A percentile compares a stretch with the other conserved stretches of the same genome.
Conservation (phyloP, 2,888 invertebrate species). For the Caenorhabditis macrosperma region DNA sequence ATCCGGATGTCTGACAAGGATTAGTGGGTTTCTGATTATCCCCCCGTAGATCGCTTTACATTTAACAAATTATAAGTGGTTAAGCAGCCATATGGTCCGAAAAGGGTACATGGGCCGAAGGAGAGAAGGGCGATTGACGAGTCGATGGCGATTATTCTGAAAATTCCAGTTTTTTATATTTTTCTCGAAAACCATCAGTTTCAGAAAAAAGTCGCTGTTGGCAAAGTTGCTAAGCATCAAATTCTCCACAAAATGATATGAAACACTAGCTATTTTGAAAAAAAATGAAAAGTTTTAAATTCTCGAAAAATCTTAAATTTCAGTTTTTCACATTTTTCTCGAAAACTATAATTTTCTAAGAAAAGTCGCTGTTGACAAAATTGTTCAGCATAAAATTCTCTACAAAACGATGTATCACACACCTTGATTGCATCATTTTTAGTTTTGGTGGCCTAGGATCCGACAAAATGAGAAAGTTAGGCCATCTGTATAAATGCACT, state of each 20-base stretch:
- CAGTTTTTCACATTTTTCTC: no score
- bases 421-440: not conserved
- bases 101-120: slow-evolving; percentile 27
- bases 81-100: slow-evolving; percentile 21
- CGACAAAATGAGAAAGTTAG: not conserved
- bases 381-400: not conserved
- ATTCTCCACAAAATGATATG: no score
- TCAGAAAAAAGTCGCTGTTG: no score
- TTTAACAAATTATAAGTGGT: slow-evolving; percentile 40
- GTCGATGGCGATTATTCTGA: slow-evolving; percentile 42
- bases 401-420: no score
- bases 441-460: not conserved
- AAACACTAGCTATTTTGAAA: no score
- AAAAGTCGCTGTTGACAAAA: not conserved
- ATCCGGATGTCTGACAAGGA: slow-evolving; percentile 38
- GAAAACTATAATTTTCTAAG: no score
- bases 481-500: not conserved
- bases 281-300: no score
- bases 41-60: slow-evolving; percentile 1
- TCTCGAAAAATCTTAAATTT: no score
- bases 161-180: not conserved
- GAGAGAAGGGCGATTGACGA: slow-evolving; percentile 33
- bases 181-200: no score
- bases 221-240: no score
- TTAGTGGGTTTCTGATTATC: not conserved